A percentile compares a stretch with the other conserved stretches of the same genome.
phyloP scores from a whole-genome alignment of 2,113 vertebrate species.

The Nothocercus julius region DNA sequence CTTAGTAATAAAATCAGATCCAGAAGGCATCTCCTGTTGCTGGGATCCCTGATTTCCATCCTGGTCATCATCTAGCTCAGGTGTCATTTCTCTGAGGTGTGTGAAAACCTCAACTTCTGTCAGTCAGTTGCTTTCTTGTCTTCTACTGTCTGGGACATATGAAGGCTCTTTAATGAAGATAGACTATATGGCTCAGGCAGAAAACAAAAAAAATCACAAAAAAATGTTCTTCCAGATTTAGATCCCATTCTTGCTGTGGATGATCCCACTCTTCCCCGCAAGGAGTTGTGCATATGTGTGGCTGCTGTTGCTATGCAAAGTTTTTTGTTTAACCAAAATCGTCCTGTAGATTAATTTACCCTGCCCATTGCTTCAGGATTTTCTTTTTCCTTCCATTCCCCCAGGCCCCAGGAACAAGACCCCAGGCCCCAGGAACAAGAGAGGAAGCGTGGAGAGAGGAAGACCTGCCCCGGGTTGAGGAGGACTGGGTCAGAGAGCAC shows the following conservation, averaged over 20 bases:
- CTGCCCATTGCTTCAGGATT: not conserved
- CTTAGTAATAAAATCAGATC: not conserved
- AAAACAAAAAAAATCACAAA: not conserved
- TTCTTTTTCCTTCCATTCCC: not conserved
- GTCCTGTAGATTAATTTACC: not conserved
- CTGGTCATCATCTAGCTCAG: not conserved
- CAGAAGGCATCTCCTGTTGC: fast-evolving
- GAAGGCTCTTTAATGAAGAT: not conserved
- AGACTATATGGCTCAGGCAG: not conserved
- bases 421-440: too few relatives aligned
- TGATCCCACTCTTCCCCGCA: not conserved
- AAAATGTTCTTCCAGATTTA: not conserved
- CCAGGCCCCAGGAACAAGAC: too few relatives aligned
- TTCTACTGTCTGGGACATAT: not conserved
- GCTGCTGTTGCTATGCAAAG: not conserved
- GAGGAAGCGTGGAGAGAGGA: too few relatives aligned
- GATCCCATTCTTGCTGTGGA: not conserved
- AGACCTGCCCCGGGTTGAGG: too few relatives aligned
- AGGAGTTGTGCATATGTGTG: not conserved
- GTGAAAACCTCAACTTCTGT: not conserved
- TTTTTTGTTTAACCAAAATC: not conserved
- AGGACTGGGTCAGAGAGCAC: too few relatives aligned
- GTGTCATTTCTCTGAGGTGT: not conserved
- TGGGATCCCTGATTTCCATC: not conserved
- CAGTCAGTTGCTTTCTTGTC: not conserved